These are phyloP conservation scores for Theretra japonica DNA, from an alignment of 2,888 invertebrate species.

Conservation along the genomic window DNA sequence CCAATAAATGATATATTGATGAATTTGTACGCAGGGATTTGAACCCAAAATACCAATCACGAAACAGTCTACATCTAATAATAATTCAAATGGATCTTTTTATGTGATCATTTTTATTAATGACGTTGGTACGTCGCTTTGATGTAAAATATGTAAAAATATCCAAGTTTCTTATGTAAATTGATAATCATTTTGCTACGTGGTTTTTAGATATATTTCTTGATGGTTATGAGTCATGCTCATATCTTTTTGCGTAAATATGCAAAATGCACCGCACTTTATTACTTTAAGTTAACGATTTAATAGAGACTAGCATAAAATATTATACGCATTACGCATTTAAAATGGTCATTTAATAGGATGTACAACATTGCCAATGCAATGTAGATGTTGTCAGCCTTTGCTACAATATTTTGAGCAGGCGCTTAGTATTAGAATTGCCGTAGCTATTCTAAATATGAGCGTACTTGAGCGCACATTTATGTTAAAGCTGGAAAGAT, in stretches of 20 bases:
- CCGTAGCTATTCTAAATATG: background rate
- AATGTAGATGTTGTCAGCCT: background rate
- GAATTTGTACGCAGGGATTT: constrained; percentile 4
- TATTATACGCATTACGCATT: no score
- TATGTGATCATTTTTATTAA: constrained; percentile 30
- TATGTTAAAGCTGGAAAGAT: no score
- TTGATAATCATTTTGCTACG: constrained; percentile 7
- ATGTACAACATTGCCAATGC: background rate
- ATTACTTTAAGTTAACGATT: background rate
- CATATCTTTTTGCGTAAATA: background rate
- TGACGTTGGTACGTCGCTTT: constrained; percentile 14
- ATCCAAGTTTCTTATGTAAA: constrained; percentile 28
- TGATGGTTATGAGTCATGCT: background rate
- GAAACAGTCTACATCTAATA: background rate
- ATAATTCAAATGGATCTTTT: constrained; percentile 15
- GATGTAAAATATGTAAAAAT: constrained; percentile 27
- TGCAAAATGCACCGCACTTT: background rate
- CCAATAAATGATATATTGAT: background rate
- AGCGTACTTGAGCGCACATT: background rate
- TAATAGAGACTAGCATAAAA: no score
- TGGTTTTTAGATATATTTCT: background rate
- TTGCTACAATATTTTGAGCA: background rate
- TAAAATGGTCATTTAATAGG: no score
- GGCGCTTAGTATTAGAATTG: background rate
- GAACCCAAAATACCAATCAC: background rate